Evolutionary conservation across 2,888 invertebrate genomes (phyloP), one percentile per base, ranked within the genome.

Genomic region (Pristionchus arcanus): DNA sequence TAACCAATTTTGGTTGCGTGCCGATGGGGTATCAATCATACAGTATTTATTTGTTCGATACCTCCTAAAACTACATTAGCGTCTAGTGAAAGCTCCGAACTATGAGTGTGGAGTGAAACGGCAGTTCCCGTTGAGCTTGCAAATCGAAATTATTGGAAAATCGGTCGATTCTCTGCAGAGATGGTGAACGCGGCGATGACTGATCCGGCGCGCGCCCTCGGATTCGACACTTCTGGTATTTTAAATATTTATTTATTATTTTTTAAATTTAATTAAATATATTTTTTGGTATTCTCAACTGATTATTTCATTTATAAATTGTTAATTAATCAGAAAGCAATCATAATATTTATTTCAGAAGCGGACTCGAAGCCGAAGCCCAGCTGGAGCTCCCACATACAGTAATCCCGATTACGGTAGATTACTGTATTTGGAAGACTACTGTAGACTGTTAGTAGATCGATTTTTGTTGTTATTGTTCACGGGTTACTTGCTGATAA

Each of bases 381-480:
- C 53, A 85, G 59, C 84, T 85, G 84, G 84, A 28, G 31, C 55
- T 85, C 84, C 2, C 84, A 85, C 84, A 85, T 85, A 59, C 84
- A 85, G 59, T 85, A 85, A 34, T 63, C 42, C 55, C 81, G 59
- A 28, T 25, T 31, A 55, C 59, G 31, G 34, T 85, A 59, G 63
- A 85, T 31, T 85, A 85, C 59, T 31, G 83, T 83, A 83, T 2
- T 21, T n/a, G 9, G 21, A 21, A 25, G 81, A 81, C 34, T 59
- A 85, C 49, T 34, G 55, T 59, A 31, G 49, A 28, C 37, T 83
- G 34, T 49, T 83, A 53, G 53, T 28, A 28, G 83, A 53, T 53
- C 53, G 37, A 9, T 15, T 11, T 31, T 49, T 9, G 42, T 13
- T 85, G 59, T 85, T 85, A 15, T 59, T 85, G 25, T 49, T 11